Evolutionary conservation across 1,140 invertebrate species (phyloP).

Genomic region (Drosophila mojavensis): DNA sequence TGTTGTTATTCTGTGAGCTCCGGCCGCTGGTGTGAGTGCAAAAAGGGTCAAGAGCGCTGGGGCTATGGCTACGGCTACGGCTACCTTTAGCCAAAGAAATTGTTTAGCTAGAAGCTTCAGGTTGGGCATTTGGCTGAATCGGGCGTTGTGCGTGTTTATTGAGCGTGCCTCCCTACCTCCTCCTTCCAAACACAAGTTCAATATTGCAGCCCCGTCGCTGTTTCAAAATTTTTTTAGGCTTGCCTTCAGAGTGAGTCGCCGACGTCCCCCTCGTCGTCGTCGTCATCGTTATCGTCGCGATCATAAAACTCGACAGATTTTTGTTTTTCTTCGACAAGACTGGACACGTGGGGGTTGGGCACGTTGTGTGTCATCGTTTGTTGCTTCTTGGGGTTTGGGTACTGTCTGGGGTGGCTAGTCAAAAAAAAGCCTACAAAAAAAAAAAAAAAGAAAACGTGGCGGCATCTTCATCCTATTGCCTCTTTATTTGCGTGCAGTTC

Average conservation of each 20-base stretch:
- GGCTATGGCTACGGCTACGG: constrained; percentile 10
- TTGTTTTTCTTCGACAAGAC: constrained; percentile 13
- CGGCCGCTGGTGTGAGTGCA: constrained; percentile 49
- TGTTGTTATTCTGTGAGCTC: background rate
- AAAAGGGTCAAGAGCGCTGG: constrained; percentile 77
- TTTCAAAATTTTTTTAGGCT: constrained; percentile 51
- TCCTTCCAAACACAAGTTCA: constrained; percentile 2
- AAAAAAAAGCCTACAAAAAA: background rate
- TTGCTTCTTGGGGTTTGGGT: background rate
- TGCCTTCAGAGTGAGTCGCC: constrained; percentile 23
- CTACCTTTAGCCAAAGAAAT: constrained; percentile 61
- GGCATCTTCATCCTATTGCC: constrained; percentile 16
- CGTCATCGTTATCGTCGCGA: constrained; percentile 13
- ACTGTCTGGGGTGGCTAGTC: constrained; percentile 19
- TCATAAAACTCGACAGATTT: constrained; percentile 69
- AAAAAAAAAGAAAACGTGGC: background rate
- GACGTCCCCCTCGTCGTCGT: constrained; percentile 8
- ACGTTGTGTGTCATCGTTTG: constrained; percentile 31
- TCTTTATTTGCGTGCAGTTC: constrained; percentile 38
- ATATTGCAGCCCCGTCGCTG: constrained; percentile 57
- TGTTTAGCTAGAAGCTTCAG: constrained; percentile 25
- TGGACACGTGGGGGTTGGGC: background rate
- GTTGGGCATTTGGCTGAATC: background rate
- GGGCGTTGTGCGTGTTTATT: constrained; percentile 31
- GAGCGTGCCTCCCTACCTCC: constrained; percentile 8